Conservation (phyloP, 2,888 invertebrate species). For the Camptogramma bilineatum region DNA sequence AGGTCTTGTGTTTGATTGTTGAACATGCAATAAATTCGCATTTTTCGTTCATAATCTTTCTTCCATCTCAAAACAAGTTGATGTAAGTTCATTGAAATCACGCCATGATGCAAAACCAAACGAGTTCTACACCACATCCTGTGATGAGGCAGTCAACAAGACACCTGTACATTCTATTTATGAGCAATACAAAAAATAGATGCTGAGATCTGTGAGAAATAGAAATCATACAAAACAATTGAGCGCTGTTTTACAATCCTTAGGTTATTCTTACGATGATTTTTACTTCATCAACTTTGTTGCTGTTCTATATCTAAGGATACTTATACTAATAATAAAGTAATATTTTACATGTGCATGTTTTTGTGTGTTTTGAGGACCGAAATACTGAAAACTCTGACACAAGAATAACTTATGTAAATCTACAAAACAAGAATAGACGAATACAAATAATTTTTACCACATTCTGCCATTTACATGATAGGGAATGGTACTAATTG, state of each 20-base stretch:
- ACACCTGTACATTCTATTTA: conserved; percentile 26
- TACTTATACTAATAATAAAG: too few relatives aligned
- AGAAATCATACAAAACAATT: conserved; percentile 6
- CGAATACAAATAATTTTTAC: too few relatives aligned
- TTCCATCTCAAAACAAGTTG: conserved; percentile 12
- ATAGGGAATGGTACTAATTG: too few relatives aligned
- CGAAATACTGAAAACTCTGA: too few relatives aligned
- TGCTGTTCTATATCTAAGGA: background rate
- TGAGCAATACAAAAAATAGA: conserved; percentile 23
- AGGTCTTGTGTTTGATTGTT: background rate
- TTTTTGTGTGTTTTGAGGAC: too few relatives aligned
- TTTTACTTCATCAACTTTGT: background rate
- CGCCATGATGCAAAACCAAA: conserved; percentile 30
- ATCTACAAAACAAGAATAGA: too few relatives aligned
- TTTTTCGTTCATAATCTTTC: background rate
- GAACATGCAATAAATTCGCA: background rate
- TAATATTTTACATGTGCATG: too few relatives aligned
- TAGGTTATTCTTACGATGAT: background rate
- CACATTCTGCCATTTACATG: too few relatives aligned
- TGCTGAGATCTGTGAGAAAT: conserved; percentile 11
- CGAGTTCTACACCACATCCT: conserved; percentile 31
- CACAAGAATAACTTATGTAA: too few relatives aligned
- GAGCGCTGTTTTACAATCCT: background rate
- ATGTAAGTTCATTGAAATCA: conserved; percentile 24
- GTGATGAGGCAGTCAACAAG: conserved; percentile 15